phyloP scores from a whole-genome alignment of 2,888 invertebrate genomes.

The Cheiracanthium punctorium region DNA sequence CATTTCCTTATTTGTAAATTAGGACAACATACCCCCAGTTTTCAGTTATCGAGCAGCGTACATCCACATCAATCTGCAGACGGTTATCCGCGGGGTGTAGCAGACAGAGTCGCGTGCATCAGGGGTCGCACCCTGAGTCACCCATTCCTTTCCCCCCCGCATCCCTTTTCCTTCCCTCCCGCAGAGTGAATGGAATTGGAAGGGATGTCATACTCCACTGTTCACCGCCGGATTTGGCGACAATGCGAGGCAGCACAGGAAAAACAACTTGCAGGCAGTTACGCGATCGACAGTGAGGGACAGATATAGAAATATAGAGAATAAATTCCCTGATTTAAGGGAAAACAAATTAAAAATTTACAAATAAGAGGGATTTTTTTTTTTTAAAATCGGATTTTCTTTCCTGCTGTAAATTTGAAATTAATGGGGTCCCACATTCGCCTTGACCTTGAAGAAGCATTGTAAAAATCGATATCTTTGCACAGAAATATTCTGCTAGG shows the following conservation, averaged over 20 bases:
- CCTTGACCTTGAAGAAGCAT: constrained; percentile 5
- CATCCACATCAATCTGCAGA: constrained; percentile 7
- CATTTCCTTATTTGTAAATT: no score
- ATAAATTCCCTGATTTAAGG: no score
- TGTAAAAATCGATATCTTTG: background rate
- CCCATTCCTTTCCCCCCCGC: background rate
- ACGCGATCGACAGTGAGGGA: no score
- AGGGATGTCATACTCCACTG: background rate
- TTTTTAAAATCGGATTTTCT: no score
- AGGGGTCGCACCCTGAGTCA: constrained; percentile 17
- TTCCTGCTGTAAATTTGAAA: background rate
- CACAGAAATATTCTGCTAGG: background rate
- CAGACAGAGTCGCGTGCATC: background rate
- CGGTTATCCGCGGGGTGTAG: constrained; percentile 7
- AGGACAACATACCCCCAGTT: no score
- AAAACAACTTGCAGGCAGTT: no score
- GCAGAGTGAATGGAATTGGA: background rate
- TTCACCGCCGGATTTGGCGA: background rate
- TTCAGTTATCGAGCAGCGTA: background rate
- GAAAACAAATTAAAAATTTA: no score
- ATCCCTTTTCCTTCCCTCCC: background rate
- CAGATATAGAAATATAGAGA: no score
- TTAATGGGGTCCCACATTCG: background rate
- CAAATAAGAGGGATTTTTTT: no score
- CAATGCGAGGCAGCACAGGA: background rate